These are phyloP conservation scores for Aythya baeri DNA, from an alignment of 2,113 vertebrate species.

Conservation along the genomic window DNA sequence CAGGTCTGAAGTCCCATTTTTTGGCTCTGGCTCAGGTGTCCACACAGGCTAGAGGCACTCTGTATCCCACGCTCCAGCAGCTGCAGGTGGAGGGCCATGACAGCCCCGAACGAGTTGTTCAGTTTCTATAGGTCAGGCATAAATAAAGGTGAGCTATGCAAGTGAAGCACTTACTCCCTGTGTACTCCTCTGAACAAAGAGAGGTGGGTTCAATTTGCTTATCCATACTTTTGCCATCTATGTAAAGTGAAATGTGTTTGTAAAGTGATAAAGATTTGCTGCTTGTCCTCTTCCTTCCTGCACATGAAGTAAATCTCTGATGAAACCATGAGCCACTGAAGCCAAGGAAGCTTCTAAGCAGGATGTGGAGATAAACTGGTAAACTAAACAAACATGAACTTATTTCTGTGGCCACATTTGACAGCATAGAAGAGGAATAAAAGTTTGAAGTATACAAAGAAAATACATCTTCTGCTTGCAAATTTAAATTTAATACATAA, in stretches of 20 bases:
- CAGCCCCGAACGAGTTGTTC: not conserved
- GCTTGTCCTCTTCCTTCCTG: not conserved
- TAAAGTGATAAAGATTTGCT: not conserved
- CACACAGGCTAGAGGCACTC: not conserved
- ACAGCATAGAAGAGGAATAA: not conserved
- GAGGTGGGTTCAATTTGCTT: not conserved
- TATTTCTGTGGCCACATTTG: not conserved
- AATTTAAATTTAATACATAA: not conserved
- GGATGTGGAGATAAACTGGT: not conserved
- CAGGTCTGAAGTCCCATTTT: not conserved
- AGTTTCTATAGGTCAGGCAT: not conserved
- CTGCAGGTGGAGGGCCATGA: not conserved
- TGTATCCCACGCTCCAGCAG: not conserved
- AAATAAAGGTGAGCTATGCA: not conserved
- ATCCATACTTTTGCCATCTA: accelerated
- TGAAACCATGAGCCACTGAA: not conserved
- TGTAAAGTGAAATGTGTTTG: not conserved
- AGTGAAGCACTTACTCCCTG: not conserved
- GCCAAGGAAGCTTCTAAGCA: not conserved
- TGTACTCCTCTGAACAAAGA: not conserved
- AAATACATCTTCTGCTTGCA: not conserved
- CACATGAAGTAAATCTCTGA: not conserved
- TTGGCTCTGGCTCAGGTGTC: not conserved
- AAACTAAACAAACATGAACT: not conserved
- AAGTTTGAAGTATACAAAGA: not conserved